Percentiles rank a stretch among this genome's conserved stretches.
phyloP scores from a whole-genome alignment of 2,888 invertebrate species.

The Hypercompe scribonia region DNA sequence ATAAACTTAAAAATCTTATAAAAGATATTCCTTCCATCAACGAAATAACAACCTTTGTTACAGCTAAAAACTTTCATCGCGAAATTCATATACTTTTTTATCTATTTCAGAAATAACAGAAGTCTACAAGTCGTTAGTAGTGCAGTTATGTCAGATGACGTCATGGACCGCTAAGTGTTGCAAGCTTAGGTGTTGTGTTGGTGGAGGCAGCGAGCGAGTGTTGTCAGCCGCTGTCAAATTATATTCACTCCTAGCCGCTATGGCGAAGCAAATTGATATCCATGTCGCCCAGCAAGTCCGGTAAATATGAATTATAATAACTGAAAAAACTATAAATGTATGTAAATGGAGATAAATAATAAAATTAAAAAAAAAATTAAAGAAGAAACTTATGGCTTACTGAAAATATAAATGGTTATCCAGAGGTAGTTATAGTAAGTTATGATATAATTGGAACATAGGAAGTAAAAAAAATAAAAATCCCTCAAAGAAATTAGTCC shows the following conservation, averaged over 20 bases:
- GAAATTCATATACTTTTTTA: background rate
- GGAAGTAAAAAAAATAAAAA: no score
- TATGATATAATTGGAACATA: no score
- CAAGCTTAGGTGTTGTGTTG: constrained; percentile 65
- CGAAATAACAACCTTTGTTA: no score
- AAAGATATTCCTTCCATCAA: no score
- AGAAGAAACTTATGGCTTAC: no score
- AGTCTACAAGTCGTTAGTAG: constrained; percentile 65
- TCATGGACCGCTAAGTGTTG: constrained; percentile 55
- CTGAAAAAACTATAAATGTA: background rate
- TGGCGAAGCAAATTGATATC: constrained; percentile 60
- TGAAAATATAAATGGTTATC: no score
- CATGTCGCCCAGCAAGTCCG: constrained; percentile 54
- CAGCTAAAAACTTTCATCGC: no score
- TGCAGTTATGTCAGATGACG: constrained; percentile 69
- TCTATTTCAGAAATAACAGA: constrained; percentile 67
- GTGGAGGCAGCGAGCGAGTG: constrained; percentile 67
- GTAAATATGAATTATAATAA: constrained; percentile 42
- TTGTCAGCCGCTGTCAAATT: constrained; percentile 61
- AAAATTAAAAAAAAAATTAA: no score
- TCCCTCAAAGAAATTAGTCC: no score
- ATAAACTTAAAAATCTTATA: no score
- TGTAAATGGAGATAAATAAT: no score
- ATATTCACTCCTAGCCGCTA: constrained; percentile 62
- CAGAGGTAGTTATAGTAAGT: no score